Evolutionary conservation across 2,113 vertebrate genomes (phyloP).

Genomic region (Pelecanus crispus): DNA sequence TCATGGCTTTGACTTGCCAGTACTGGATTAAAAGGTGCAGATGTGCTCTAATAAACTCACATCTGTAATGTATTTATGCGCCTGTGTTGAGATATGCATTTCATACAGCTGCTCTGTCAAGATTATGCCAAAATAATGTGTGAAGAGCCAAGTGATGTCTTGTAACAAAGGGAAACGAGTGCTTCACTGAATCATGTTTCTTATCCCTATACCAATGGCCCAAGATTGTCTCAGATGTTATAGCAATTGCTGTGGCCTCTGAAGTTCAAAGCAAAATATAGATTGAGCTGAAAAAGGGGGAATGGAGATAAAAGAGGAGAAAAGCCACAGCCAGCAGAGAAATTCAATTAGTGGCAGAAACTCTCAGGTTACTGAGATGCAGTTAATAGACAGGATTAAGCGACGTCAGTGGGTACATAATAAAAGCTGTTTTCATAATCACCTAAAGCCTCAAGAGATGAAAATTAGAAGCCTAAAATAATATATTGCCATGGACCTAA

Average conservation of each 20-base stretch:
- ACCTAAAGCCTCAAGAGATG: neutral
- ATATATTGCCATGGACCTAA: neutral
- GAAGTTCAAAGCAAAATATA: neutral
- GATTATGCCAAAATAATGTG: slow-evolving; percentile 48
- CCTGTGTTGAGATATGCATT: neutral
- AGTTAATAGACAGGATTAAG: neutral
- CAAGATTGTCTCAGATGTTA: neutral
- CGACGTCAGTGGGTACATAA: neutral
- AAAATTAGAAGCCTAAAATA: slow-evolving; percentile 1
- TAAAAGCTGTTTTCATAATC: slow-evolving; percentile 4
- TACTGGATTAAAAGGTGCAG: slow-evolving; percentile 39
- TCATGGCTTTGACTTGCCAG: neutral
- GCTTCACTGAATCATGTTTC: slow-evolving; percentile 3
- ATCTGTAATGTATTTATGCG: slow-evolving; percentile 45
- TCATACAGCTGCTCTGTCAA: slow-evolving; percentile 35
- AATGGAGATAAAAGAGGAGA: neutral
- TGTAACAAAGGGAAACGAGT: neutral
- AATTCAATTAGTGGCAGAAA: neutral
- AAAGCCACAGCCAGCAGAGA: neutral
- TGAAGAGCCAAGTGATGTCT: slow-evolving; percentile 34
- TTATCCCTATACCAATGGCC: fast-evolving
- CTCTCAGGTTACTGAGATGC: neutral
- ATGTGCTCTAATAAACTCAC: slow-evolving; percentile 33
- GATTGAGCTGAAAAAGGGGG: neutral
- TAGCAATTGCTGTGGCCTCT: neutral